Base-by-base conservation (phyloP, 2,888 invertebrate species). In the Mechanitis mazaeus region DNA sequence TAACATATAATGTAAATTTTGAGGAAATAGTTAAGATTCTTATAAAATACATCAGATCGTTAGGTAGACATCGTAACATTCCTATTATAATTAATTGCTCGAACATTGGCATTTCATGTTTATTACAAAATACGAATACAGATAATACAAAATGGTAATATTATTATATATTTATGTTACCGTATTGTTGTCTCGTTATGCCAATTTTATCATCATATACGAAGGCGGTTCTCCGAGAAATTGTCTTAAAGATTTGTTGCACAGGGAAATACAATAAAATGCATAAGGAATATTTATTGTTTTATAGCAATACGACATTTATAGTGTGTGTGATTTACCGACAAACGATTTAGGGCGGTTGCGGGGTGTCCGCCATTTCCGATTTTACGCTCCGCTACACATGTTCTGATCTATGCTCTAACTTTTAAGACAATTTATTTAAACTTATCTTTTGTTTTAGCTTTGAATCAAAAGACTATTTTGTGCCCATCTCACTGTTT, bases 281-380 rank as follows among this genome's bases (percentile, higher is more conserved):
- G 80, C 78, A 80, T 76, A 80, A 76, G 76, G 79, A 81, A 84
- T 83, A 85, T 85, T 85, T 87, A 85, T 83, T 81, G 81, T 84
- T 83, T 81, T 84, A 85, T 84, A 79, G 75, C 61, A 70, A 71
- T 73, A 77, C 71, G 79, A 83, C 80, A 81, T 87, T 88, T 85
- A 88, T 87, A 79, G 85, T 81, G 78, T 80, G 74, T 80, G 76
- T 87, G 87, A 87, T 87, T 85, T 87, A 87, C 79, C 79, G 74
- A 72, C 80, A 79, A 85, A 79, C 83, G 79, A 76, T 80, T 79
- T 75, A 73, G 80, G 84, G 75, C 68, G 70, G 77, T 71, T 70
- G 74, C 67, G 73, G 77, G 74, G 74, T 74, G 77, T 75, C 77
- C 76, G 80, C 81, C 75, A 86, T 87, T 87, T 87, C 81, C 85